Evolutionary conservation across 2,797 vertebrate genomes (phyloP).

Genomic region (Philypnodon macrostomus): DNA sequence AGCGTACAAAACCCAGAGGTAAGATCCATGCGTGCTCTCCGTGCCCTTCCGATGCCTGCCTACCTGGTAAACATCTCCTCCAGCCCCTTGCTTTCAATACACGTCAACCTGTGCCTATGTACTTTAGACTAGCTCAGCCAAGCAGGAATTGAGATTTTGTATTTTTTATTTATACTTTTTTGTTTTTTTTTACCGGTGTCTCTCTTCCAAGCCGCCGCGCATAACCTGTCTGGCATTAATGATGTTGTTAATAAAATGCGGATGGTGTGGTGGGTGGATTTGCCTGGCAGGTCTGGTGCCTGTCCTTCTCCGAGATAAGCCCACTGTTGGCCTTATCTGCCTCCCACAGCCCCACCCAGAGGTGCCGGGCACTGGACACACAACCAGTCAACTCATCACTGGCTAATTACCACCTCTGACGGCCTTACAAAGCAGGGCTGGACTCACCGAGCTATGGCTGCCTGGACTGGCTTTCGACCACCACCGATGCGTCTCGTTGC

Average conservation of each 20-base stretch:
- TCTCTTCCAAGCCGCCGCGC: conserved; percentile 59
- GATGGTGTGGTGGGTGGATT: conserved; percentile 64
- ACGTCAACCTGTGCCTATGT: conserved; percentile 89
- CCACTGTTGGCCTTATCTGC: conserved; percentile 73
- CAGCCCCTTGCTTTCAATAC: conserved; percentile 92
- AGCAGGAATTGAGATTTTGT: conserved; percentile 91
- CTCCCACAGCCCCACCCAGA: conserved; percentile 72
- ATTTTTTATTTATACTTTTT: conserved; percentile 39
- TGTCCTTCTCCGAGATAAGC: conserved; percentile 78
- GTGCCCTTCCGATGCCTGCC: conserved; percentile 66
- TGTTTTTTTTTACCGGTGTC: conserved; percentile 27
- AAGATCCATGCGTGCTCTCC: conserved; percentile 66
- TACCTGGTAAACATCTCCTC: conserved; percentile 94
- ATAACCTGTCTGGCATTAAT: conserved; percentile 78
- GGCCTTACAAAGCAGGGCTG: conserved; percentile 71
- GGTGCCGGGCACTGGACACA: conserved; percentile 66
- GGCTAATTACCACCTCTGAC: conserved; percentile 78
- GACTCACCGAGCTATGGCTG: conserved; percentile 48
- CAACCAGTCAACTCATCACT: conserved; percentile 76
- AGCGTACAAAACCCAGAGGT: conserved; percentile 68
- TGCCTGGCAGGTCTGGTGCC: conserved; percentile 85
- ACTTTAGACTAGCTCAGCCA: conserved; percentile 87
- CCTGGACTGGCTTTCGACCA: conserved; percentile 38
- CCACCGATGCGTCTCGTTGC: conserved; percentile 27
- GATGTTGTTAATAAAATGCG: conserved; percentile 74